Evolutionary conservation across 2,797 vertebrate genomes (phyloP).

Genomic region (Oreonectes daqikongensis): DNA sequence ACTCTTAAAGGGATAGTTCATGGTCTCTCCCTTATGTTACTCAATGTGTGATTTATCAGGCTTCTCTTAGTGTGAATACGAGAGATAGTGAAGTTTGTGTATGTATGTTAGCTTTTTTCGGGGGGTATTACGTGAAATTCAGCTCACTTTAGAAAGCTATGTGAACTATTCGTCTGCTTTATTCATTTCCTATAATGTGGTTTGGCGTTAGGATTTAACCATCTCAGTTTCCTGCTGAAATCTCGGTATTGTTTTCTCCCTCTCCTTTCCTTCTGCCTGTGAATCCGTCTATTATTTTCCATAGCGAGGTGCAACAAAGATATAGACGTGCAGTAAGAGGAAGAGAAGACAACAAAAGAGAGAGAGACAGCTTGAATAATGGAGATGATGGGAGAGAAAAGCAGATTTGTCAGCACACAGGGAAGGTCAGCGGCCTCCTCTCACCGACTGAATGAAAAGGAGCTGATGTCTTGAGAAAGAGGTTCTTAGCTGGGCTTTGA

Average conservation of each 20-base stretch:
- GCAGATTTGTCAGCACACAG: conserved; percentile 33
- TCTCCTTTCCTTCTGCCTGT: conserved; percentile 20
- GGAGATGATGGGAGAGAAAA: conserved; percentile 36
- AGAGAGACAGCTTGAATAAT: conserved; percentile 47
- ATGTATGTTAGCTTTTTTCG: background rate
- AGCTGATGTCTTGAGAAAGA: conserved; percentile 49
- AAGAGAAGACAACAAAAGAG: conserved; percentile 26
- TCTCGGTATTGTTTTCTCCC: conserved; percentile 41
- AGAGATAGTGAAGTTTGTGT: background rate
- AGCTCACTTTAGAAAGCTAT: background rate
- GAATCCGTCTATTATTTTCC: conserved; percentile 19
- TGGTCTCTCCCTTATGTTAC: background rate
- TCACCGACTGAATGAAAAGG: conserved; percentile 24
- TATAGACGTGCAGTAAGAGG: conserved; percentile 15
- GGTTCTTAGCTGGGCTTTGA: conserved; percentile 29
- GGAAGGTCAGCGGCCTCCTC: conserved; percentile 34
- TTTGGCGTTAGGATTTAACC: conserved; percentile 2
- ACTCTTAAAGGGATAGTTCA: conserved; percentile 9
- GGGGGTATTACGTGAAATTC: background rate
- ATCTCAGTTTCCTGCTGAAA: conserved; percentile 25
- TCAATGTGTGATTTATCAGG: background rate
- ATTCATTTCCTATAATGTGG: background rate
- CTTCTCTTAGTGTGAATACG: too few relatives aligned
- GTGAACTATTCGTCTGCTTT: background rate
- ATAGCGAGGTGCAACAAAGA: conserved; percentile 51